These are phyloP conservation scores for Enteromius fasciolatus DNA, from an alignment of 2,797 vertebrate species.

Conservation along the genomic window DNA sequence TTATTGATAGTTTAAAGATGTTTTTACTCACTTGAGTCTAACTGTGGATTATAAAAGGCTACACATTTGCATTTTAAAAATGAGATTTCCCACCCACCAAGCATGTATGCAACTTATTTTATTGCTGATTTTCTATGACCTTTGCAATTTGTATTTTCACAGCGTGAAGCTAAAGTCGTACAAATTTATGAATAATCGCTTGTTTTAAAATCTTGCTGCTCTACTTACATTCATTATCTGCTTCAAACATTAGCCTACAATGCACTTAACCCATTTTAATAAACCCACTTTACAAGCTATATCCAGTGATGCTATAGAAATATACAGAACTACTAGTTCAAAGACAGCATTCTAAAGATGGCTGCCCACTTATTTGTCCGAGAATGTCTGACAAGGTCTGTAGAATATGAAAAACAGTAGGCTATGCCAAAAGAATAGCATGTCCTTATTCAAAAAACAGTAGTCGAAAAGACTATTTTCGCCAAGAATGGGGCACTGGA, in stretches of 20 bases:
- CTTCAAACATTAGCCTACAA: background rate
- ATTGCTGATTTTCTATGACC: background rate
- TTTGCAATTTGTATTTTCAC: background rate
- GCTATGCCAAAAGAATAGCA: background rate
- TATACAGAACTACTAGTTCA: background rate
- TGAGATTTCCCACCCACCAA: background rate
- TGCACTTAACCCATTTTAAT: background rate
- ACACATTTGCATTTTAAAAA: background rate
- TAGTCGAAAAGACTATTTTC: background rate
- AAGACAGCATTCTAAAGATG: background rate
- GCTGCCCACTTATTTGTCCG: background rate
- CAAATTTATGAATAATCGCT: background rate
- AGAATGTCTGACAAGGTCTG: background rate
- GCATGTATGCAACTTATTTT: background rate
- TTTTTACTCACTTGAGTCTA: background rate
- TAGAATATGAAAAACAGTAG: background rate
- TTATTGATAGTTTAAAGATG: slow-evolving; percentile 22
- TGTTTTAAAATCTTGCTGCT: background rate
- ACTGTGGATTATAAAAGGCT: background rate
- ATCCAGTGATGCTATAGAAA: background rate
- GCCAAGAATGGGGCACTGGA: background rate
- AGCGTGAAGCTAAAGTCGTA: background rate
- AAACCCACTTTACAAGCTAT: background rate
- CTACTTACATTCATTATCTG: background rate
- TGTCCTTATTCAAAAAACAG: background rate